These are phyloP conservation scores for Villa cingulata DNA, from an alignment of 2,888 invertebrate genomes.

Conservation along the genomic window DNA sequence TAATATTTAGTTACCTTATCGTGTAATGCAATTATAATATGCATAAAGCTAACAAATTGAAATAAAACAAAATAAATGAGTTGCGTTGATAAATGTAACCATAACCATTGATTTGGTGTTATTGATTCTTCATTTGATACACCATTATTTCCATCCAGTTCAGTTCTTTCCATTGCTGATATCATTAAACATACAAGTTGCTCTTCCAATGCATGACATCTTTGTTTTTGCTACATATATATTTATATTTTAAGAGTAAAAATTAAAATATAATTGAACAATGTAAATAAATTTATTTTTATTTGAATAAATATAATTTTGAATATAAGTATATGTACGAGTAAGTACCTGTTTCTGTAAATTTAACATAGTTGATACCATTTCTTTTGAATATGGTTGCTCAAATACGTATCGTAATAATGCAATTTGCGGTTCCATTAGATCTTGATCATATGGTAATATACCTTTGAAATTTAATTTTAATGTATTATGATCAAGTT, in stretches of 20 bases:
- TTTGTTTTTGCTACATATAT: conserved; percentile 51
- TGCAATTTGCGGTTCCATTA: conserved; percentile 77
- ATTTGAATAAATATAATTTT: too few species aligned
- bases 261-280: conserved; percentile 6
- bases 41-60: conserved; percentile 86
- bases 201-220: conserved; percentile 82
- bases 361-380: conserved; percentile 90
- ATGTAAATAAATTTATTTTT: too few species aligned
- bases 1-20: conserved; percentile 67
- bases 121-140: conserved; percentile 37
- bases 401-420: conserved; percentile 80
- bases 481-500: conserved; percentile 70
- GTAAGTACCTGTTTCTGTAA: conserved; percentile 67
- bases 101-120: conserved; percentile 54
- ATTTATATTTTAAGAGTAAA: neutral
- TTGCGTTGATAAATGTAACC: conserved; percentile 88
- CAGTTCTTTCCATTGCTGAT: conserved; percentile 82
- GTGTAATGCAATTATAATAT: conserved; percentile 79
- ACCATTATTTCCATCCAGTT: conserved; percentile 45
- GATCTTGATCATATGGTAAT: conserved; percentile 77
- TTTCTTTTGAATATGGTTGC: conserved; percentile 90
- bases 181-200: conserved; percentile 85
- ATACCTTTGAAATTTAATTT: conserved; percentile 51
- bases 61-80: conserved; percentile 89
- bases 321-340: too few species aligned